Base-by-base conservation (phyloP, 2,888 invertebrate species). In the Zele albiditarsus region DNA sequence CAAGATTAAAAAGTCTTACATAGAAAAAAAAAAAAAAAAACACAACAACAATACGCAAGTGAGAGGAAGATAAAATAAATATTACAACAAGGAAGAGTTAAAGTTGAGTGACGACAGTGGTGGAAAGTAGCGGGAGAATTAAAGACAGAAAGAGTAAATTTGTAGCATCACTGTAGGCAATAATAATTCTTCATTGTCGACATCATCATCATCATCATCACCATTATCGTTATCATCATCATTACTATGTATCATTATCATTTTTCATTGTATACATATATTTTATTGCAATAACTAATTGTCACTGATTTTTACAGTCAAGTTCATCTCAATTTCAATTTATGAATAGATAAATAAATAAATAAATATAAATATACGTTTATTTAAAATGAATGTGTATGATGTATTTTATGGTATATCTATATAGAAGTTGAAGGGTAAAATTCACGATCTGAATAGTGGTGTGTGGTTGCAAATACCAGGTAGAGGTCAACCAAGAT, bases 121-220 rank as follows among this genome's bases (percentile, higher is more conserved):
- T 72, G 70, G 49, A 60, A 70, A 46, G 71, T 38, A 38, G 72
- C 33, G 58, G 46, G 68, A 58, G 60, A 46, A 46, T n/a, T 4
- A 42, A 49, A 33, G 42, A 73, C 38, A 49, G 58, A 27, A 28
- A 20, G 57, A 58, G 71, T 62, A 68, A 76, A 62, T 71, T 68
- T 71, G 57, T 71, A 73, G 57, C 74, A 66, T 71, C 68, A 76
- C 71, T 53, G 46, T 53, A 73, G 73, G 74, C 77, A 76, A 78
- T 79, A 73, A 71, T 72, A 57, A 73, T 70, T 49, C 74, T 71
- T 58, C 70, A 46, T 74, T 69, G 71, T 58, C 76, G 71, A 73
- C 75, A 74, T 73, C 77, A 77, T 78, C 77, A 73, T 80, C 78
- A 78, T 75, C 77, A 71, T 78, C 76, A 71, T 73, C 73, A 67